Conservation (phyloP, 2,888 invertebrate species). For the Cephus sareptanus region DNA sequence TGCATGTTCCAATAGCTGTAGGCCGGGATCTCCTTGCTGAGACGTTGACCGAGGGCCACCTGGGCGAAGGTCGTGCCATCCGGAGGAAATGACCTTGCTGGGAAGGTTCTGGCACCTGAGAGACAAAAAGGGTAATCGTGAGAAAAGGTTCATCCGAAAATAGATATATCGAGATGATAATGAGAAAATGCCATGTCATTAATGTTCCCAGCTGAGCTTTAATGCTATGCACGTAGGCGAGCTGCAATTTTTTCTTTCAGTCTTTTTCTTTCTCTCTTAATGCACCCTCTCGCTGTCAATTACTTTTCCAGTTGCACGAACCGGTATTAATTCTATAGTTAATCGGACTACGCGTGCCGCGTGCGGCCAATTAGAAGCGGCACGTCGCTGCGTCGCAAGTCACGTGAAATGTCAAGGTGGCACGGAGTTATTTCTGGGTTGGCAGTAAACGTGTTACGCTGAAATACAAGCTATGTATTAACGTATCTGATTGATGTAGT, state of each 20-base stretch:
- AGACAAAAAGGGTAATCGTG: constrained; percentile 21
- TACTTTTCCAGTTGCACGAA: no score
- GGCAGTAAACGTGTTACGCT: no score
- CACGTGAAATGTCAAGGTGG: no score
- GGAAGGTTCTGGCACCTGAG: constrained; percentile 87
- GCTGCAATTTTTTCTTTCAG: no score
- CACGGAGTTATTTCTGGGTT: no score
- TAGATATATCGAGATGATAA: background rate
- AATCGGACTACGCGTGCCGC: no score
- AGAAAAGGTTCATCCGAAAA: background rate
- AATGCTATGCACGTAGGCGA: constrained; percentile 15
- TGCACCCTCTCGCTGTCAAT: no score
- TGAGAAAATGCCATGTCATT: background rate
- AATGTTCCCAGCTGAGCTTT: constrained; percentile 17
- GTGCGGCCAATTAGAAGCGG: no score
- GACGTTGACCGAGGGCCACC: constrained; percentile 86
- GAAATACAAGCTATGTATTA: no score
- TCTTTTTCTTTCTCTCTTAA: background rate
- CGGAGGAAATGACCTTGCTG: constrained; percentile 90
- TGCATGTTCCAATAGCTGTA: constrained; percentile 98
- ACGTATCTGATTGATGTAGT: no score
- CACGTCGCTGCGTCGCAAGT: no score
- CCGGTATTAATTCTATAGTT: no score
- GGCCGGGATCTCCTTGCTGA: constrained; percentile 89
- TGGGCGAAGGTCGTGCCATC: constrained; percentile 93